Base-by-base conservation (phyloP, 2,113 vertebrate species). In the Asarcornis scutulata region DNA sequence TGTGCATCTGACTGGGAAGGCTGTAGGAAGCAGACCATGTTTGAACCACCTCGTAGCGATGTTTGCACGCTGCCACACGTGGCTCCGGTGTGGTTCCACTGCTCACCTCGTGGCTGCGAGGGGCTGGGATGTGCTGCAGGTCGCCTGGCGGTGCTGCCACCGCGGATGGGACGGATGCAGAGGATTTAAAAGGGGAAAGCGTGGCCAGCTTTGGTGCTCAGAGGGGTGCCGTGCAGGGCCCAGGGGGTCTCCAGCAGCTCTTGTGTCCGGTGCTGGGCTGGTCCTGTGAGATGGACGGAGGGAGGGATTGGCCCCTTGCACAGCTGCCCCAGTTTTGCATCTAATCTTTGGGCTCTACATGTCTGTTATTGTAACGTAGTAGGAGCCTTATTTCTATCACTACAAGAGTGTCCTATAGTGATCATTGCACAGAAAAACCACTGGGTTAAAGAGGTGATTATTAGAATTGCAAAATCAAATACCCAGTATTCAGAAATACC, bases 381-480 rank as follows among this genome's bases (percentile, higher is more conserved):
- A 56, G 42, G 74, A 88, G 82, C 62, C 58, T 22, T 8, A 7
- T 25, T 36, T 40, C 26, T 17, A 40, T 18, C 18, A 27, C 62
- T 40, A 29, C 38, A 40, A 26, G 58, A 69, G 71, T 12, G 48
- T 68, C 38, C 56, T 14, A 4, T 1, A 58, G 71, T 0, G 7
- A 15, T 31, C 1, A 1, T 48, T 38, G 17, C n/a, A 12, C 42
- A 48, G 78, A 38, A 78, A 32, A 75, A 48, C 18, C 71, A 55
- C 25, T 0, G 15, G 75, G 67, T 63, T 55, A 25, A 73, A 80
- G 84, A 89, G 93, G 44, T 32, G 69, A 79, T 79, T 15, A 91
- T 91, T 94, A 86, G 73, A 48, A 63, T 95, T 81, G 85, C 93
- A 91, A 91, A 97, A 86, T 29, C 18, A 11, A 81, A 11, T 14